Conservation (phyloP, 2,888 invertebrate species). For the Lycia hirtaria region DNA sequence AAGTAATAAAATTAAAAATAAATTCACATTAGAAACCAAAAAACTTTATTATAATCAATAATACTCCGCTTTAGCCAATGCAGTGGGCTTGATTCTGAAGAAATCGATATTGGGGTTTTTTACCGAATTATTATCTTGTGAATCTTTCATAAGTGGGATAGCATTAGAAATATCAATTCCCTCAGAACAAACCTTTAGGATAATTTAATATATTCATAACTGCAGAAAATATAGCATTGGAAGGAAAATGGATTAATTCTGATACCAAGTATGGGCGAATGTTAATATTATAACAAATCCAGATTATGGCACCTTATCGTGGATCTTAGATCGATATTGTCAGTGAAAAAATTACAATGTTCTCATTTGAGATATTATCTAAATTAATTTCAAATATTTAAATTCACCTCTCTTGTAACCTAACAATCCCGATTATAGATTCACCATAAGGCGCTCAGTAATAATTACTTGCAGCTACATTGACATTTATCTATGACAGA, state of each 20-base stretch:
- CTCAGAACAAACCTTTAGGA: background rate
- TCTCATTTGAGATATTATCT: no score
- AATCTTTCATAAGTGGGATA: no score
- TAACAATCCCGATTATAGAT: no score
- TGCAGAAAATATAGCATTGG: background rate
- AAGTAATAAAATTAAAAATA: background rate
- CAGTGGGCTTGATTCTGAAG: background rate
- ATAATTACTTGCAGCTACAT: no score
- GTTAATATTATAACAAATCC: no score
- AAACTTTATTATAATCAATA: background rate
- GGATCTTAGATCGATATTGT: no score
- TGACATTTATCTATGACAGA: no score
- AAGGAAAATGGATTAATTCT: background rate
- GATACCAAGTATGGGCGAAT: background rate
- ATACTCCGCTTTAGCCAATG: constrained; percentile 1
- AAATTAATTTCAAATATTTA: no score
- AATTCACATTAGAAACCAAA: background rate
- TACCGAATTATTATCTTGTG: background rate
- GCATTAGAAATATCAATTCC: background rate
- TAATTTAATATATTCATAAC: background rate
- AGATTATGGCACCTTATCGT: no score
- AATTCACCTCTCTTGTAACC: no score
- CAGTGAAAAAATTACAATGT: no score
- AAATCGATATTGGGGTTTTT: background rate
- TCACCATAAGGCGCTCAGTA: no score